Conservation (phyloP, 2,113 vertebrate genomes). For the Tychaedon coryphoeus region DNA sequence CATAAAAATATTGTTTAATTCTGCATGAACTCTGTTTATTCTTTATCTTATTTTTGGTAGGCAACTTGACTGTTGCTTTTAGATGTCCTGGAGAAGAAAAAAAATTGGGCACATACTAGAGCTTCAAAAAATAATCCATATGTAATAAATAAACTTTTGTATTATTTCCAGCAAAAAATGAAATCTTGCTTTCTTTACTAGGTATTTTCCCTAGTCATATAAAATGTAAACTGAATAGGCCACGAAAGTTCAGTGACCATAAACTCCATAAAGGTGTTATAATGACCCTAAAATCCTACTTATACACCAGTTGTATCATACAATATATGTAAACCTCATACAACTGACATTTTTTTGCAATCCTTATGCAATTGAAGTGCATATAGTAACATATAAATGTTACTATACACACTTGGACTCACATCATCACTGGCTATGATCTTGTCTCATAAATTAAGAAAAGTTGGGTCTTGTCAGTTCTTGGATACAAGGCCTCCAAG, state of each 20-base stretch:
- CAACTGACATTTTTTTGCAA: background rate
- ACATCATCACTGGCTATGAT: slow-evolving; percentile 38
- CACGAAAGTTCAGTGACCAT: background rate
- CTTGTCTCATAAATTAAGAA: slow-evolving; percentile 60
- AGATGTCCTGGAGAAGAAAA: background rate
- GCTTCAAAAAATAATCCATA: background rate
- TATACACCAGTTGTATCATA: background rate
- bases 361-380: background rate
- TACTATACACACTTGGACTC: background rate
- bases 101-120: background rate
- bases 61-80: background rate
- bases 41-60: background rate
- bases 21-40: background rate
- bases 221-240: background rate
- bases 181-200: background rate
- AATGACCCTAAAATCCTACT: background rate
- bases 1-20: background rate
- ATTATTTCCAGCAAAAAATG: background rate
- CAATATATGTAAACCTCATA: slow-evolving; percentile 5
- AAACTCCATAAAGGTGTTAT: background rate
- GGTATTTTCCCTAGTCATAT: background rate
- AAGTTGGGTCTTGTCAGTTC: slow-evolving; percentile 55
- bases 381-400: background rate
- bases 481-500: slow-evolving; percentile 48
- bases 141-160: background rate